phyloP scores from a whole-genome alignment of 1,140 invertebrate species.

The Homarus americanus region DNA sequence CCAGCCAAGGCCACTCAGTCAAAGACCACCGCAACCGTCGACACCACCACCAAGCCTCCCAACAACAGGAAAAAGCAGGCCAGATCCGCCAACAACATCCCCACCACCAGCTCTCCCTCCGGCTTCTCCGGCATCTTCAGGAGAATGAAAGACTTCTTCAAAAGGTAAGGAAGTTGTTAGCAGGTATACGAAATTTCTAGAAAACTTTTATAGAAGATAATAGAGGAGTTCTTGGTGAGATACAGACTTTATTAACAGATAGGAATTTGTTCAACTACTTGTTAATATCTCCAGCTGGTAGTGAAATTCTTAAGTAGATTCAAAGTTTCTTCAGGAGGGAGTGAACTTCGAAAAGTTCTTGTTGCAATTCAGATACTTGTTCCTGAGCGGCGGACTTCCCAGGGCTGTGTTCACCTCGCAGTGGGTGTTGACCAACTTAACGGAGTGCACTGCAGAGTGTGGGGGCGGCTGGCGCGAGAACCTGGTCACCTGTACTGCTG shows the following conservation, averaged over 20 bases:
- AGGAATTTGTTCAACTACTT: no score
- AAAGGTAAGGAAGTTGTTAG: neutral
- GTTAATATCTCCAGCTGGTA: neutral
- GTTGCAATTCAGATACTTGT: constrained; percentile 19
- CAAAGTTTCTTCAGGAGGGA: no score
- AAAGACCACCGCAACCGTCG: neutral
- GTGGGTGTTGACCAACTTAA: constrained; percentile 2
- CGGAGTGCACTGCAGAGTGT: constrained; percentile 15
- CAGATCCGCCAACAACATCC: neutral
- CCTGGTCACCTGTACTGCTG: constrained; percentile 2
- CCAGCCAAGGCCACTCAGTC: neutral
- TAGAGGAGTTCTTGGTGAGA: no score
- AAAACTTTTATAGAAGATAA: no score
- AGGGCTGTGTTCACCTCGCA: neutral
- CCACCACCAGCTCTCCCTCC: neutral
- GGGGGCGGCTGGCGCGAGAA: constrained; percentile 32
- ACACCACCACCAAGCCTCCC: neutral
- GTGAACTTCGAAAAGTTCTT: neutral
- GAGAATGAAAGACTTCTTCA: constrained; percentile 43
- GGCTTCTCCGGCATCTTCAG: constrained; percentile 9
- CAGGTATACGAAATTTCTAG: no score
- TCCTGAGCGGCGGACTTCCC: neutral
- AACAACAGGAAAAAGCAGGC: neutral
- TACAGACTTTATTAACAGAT: no score
- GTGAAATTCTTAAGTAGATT: no score